phyloP scores from a whole-genome alignment of 2,113 vertebrate genomes.

The Strix aluco region DNA sequence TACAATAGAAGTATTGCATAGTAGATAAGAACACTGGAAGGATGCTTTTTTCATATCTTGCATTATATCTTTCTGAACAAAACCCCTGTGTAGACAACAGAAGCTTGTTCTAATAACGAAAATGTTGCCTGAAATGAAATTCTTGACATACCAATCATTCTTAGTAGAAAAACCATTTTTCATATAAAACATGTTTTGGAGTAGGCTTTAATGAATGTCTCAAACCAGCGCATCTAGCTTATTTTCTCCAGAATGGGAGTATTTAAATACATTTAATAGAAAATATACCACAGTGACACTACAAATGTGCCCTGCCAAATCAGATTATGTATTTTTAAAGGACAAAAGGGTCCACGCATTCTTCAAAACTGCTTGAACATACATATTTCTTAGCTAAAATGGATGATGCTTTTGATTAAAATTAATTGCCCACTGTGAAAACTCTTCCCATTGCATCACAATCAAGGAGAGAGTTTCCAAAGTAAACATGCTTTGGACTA shows the following conservation, averaged over 20 bases:
- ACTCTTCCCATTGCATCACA: background rate
- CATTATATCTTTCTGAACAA: slow-evolving; percentile 75
- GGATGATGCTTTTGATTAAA: background rate
- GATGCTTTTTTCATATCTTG: slow-evolving; percentile 69
- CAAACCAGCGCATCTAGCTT: slow-evolving; percentile 58
- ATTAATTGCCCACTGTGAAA: background rate
- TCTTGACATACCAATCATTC: slow-evolving; percentile 80
- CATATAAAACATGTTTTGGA: slow-evolving; percentile 54
- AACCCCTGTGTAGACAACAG: slow-evolving; percentile 68
- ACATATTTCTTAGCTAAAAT: background rate
- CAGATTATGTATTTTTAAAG: slow-evolving; percentile 6
- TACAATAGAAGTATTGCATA: slow-evolving; percentile 68
- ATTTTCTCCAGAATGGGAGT: slow-evolving; percentile 51
- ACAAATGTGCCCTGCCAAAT: background rate
- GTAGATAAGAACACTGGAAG: slow-evolving; percentile 68
- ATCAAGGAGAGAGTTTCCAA: background rate
- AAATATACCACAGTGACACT: background rate
- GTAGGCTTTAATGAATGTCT: slow-evolving; percentile 72
- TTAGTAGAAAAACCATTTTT: slow-evolving; percentile 68
- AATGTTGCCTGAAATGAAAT: slow-evolving; percentile 76
- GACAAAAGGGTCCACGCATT: background rate
- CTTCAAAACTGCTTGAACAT: background rate
- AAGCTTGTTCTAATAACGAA: slow-evolving; percentile 75
- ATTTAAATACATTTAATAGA: slow-evolving; percentile 34
- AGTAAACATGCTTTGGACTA: background rate